These are phyloP conservation scores for Trichechus manatus DNA, from an alignment of 2,113 vertebrate species.

Conservation along the genomic window DNA sequence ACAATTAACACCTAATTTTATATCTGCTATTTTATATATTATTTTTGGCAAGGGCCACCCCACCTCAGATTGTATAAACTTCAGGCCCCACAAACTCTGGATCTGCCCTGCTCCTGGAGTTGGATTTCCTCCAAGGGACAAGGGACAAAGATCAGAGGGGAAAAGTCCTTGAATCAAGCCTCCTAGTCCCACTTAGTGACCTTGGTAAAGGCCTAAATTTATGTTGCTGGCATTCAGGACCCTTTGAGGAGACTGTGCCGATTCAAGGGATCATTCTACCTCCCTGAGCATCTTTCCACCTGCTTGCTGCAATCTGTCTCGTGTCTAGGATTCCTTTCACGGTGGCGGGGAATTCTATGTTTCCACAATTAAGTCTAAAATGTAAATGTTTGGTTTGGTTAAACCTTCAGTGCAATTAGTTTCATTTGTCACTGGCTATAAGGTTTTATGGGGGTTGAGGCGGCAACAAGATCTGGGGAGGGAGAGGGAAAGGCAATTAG, in stretches of 20 bases:
- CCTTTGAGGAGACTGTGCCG: not conserved
- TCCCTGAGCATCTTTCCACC: not conserved
- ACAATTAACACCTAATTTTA: not conserved
- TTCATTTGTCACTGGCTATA: not conserved
- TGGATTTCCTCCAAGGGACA: not conserved
- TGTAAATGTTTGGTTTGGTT: not conserved
- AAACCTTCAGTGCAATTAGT: not conserved
- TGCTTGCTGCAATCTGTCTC: not conserved
- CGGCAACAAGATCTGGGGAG: not conserved
- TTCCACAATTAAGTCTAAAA: not conserved
- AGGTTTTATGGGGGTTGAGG: too few relatives aligned
- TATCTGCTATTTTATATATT: not conserved
- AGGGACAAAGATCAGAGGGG: not conserved
- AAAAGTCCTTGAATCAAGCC: not conserved
- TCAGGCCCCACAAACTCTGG: not conserved
- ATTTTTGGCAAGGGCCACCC: not conserved
- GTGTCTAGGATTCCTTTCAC: not conserved
- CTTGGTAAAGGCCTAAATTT: not conserved
- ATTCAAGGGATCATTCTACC: not conserved
- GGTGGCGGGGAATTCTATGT: not conserved
- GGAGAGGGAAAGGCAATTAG: too few relatives aligned
- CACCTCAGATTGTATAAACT: not conserved
- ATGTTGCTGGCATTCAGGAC: not conserved
- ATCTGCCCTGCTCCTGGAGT: not conserved
- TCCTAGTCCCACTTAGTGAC: not conserved